These are phyloP conservation scores for Reinhardtius hippoglossoides DNA, from an alignment of 2,113 vertebrate genomes.

Conservation along the genomic window DNA sequence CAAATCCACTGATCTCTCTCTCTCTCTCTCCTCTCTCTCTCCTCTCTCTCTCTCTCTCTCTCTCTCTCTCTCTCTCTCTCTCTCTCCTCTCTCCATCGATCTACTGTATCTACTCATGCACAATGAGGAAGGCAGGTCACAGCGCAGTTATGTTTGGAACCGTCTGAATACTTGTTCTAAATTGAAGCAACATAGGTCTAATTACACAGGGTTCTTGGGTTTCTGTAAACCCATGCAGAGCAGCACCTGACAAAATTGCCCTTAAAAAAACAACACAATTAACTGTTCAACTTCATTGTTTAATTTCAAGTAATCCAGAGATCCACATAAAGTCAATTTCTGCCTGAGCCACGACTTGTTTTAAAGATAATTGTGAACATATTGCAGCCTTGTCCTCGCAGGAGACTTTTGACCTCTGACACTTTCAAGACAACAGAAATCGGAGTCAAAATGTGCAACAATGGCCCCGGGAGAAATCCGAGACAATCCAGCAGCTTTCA, in stretches of 20 bases:
- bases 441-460: constrained; percentile 24
- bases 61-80: not conserved
- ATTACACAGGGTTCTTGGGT: constrained; percentile 47
- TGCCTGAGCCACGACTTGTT: not conserved
- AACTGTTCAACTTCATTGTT: constrained; percentile 26
- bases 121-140: constrained; percentile 32
- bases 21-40: not conserved
- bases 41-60: not conserved
- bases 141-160: constrained; percentile 37
- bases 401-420: constrained; percentile 66
- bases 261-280: constrained; percentile 39
- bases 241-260: constrained; percentile 45
- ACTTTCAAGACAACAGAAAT: constrained; percentile 48
- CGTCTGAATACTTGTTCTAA: constrained; percentile 40
- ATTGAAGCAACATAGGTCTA: constrained; percentile 58
- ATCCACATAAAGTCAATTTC: not conserved
- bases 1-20: constrained; percentile 10
- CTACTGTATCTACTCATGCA: not conserved
- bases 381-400: constrained; percentile 32
- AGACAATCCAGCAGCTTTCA: constrained; percentile 41
- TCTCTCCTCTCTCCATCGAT: not conserved
- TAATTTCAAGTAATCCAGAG: constrained; percentile 14
- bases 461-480: constrained; percentile 44
- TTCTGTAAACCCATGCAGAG: constrained; percentile 19
- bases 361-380: not conserved